Conservation (phyloP, 2,113 vertebrate species). For the Gracilinanus agilis region DNA sequence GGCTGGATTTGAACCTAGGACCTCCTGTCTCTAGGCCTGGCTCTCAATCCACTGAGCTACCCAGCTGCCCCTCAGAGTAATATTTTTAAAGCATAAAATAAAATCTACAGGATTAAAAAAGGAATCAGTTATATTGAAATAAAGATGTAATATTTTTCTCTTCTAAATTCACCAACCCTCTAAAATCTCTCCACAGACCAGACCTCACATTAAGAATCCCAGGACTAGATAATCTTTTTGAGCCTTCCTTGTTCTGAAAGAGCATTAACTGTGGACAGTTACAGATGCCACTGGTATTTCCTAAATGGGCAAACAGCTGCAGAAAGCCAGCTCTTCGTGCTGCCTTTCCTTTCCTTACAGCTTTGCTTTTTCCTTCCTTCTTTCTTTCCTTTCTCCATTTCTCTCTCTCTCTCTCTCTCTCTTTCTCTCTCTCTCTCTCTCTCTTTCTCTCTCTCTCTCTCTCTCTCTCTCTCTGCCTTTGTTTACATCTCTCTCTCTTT, state of each 20-base stretch:
- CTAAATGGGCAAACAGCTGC: background rate
- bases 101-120: background rate
- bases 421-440: too few relatives aligned
- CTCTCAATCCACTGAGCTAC: too few relatives aligned
- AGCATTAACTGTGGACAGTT: background rate
- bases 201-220: background rate
- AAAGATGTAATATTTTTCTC: background rate
- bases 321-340: background rate
- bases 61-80: background rate
- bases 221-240: background rate
- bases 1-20: too few relatives aligned
- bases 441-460: too few relatives aligned
- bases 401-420: too few relatives aligned
- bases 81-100: background rate
- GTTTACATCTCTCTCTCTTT: too few relatives aligned
- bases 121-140: background rate
- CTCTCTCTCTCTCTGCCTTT: too few relatives aligned
- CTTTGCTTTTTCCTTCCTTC: background rate
- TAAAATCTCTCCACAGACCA: background rate
- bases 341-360: background rate
- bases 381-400: too few relatives aligned
- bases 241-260: background rate
- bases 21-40: too few relatives aligned
- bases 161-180: background rate
- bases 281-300: background rate